phyloP scores from a whole-genome alignment of 35 echinoderm and acorn worm species.

The Lytechinus pictus region DNA sequence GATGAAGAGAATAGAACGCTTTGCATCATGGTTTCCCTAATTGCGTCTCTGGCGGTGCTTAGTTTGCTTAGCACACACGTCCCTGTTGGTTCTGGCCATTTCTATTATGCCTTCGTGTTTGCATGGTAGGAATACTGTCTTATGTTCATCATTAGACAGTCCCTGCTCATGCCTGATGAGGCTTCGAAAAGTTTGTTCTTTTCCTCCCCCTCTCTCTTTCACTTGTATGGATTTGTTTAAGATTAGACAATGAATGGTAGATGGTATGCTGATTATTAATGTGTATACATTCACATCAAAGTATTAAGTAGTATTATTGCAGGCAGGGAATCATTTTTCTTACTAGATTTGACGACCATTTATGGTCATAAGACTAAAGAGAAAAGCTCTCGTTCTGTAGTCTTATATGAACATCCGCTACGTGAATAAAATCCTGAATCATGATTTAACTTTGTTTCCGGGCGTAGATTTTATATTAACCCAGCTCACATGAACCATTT shows the following conservation, averaged over 20 bases:
- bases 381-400: too few relatives aligned
- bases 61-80: conserved; percentile 17
- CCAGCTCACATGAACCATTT: too few relatives aligned
- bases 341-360: too few relatives aligned
- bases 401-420: too few relatives aligned
- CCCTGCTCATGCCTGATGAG: neutral
- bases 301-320: neutral
- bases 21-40: neutral
- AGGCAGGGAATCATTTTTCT: too few relatives aligned
- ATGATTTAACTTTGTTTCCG: too few relatives aligned
- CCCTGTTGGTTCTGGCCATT: neutral
- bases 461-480: too few relatives aligned
- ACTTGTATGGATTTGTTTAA: neutral
- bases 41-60: neutral
- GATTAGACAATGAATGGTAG: neutral
- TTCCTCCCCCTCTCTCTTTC: neutral
- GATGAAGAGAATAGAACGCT: neutral
- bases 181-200: neutral
- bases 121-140: neutral
- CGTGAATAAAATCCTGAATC: too few relatives aligned
- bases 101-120: neutral
- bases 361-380: too few relatives aligned
- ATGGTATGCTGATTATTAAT: neutral
- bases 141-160: neutral
- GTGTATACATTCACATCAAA: neutral